Conservation (phyloP, 2,797 vertebrate species). For the Chaenodraco wilsoni region DNA sequence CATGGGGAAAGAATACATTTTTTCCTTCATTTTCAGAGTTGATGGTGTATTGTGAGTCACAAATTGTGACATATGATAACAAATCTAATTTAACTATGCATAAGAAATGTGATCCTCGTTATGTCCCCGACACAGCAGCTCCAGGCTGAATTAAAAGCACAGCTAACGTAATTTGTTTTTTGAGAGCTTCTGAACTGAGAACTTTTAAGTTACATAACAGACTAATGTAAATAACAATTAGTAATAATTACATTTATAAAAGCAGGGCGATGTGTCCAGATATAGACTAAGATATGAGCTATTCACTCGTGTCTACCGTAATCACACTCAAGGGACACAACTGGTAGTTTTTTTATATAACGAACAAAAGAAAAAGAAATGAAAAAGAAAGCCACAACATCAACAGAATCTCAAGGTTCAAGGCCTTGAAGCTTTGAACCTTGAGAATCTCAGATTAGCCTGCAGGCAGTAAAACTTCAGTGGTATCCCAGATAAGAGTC, state of each 20-base stretch:
- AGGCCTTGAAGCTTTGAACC: too few species aligned
- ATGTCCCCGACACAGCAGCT: slow-evolving; percentile 9
- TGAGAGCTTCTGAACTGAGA: not conserved
- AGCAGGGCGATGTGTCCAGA: not conserved
- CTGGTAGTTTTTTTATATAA: not conserved
- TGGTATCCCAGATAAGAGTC: slow-evolving; percentile 3
- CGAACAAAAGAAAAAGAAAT: not conserved
- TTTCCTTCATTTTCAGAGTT: slow-evolving; percentile 36
- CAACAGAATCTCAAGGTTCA: not conserved
- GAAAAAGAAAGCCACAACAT: not conserved
- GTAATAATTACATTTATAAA: not conserved
- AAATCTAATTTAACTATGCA: slow-evolving; percentile 24
- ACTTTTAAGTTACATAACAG: not conserved
- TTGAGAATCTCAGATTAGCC: not conserved
- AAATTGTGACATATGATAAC: slow-evolving; percentile 17
- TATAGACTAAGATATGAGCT: slow-evolving; percentile 13
- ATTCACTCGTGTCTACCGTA: slow-evolving; percentile 12
- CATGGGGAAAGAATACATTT: slow-evolving; percentile 18
- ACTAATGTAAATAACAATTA: slow-evolving; percentile 6
- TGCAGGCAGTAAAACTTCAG: not conserved
- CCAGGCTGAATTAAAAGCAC: slow-evolving; percentile 14
- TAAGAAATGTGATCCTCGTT: not conserved
- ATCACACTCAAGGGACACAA: slow-evolving; percentile 14
- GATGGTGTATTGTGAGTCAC: slow-evolving; percentile 16
- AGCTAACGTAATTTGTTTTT: not conserved